phyloP scores from a whole-genome alignment of 2,888 invertebrate species.

The Mimumesa dahlbomi region DNA sequence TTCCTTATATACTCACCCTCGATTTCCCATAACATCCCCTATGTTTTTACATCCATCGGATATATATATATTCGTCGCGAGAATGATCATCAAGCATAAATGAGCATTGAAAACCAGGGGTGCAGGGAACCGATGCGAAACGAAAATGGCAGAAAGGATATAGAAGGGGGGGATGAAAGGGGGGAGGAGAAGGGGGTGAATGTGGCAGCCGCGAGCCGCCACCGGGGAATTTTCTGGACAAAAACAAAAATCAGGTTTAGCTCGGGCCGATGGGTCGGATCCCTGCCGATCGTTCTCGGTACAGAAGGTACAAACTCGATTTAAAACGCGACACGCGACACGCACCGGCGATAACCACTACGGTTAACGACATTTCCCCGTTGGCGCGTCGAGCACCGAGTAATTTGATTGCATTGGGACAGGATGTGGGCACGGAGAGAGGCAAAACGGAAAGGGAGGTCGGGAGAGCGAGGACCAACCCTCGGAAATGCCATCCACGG shows the following conservation, averaged over 20 bases:
- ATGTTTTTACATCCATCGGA: too few relatives aligned
- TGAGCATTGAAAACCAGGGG: too few relatives aligned
- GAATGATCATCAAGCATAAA: too few relatives aligned
- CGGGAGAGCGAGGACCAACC: not conserved
- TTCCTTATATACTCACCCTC: too few relatives aligned
- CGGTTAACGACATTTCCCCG: constrained; percentile 78
- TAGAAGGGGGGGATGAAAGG: constrained; percentile 16
- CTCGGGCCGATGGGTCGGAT: constrained; percentile 44
- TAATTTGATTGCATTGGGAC: constrained; percentile 74
- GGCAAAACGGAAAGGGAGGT: constrained; percentile 20
- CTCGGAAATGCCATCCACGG: constrained; percentile 36
- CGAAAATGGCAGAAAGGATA: constrained; percentile 12
- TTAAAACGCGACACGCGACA: constrained; percentile 75
- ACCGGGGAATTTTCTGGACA: constrained; percentile 50
- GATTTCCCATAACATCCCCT: too few relatives aligned
- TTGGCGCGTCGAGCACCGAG: constrained; percentile 76
- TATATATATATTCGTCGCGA: too few relatives aligned
- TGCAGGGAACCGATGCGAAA: constrained; percentile 2
- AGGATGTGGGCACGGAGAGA: constrained; percentile 54
- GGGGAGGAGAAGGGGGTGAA: constrained; percentile 7
- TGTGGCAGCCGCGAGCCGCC: constrained; percentile 19
- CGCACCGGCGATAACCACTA: constrained; percentile 75
- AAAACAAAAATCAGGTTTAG: constrained; percentile 64
- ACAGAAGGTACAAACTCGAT: constrained; percentile 75
- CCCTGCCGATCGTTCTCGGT: constrained; percentile 48